A percentile compares a stretch with the other conserved stretches of the same genome.
Evolutionary conservation across 2,888 invertebrate species (phyloP).

Genomic region (Lepidonotus clava): DNA sequence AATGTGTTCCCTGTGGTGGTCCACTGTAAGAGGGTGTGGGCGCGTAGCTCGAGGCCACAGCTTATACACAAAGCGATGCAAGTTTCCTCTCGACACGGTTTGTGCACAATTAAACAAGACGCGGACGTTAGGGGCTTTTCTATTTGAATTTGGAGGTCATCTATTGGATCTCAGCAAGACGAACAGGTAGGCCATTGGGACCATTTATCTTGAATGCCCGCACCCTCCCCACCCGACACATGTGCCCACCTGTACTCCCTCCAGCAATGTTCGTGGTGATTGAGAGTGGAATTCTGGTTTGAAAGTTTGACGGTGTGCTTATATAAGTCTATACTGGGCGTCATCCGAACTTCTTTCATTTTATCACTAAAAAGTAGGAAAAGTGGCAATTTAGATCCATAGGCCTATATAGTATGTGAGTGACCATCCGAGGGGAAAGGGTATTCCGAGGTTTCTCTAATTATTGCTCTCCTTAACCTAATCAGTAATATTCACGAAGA

Average conservation of each 20-base stretch:
- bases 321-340: too few relatives aligned
- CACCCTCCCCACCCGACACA: not conserved
- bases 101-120: slow-evolving; percentile 33
- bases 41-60: not conserved
- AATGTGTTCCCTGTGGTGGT: too few relatives aligned
- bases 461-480: too few relatives aligned
- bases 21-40: too few relatives aligned
- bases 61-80: not conserved
- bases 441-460: too few relatives aligned
- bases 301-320: not conserved
- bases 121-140: slow-evolving; percentile 9
- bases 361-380: too few relatives aligned
- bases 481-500: too few relatives aligned
- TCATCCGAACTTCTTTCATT: too few relatives aligned
- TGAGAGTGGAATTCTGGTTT: not conserved
- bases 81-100: slow-evolving; percentile 4
- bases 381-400: too few relatives aligned
- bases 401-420: too few relatives aligned
- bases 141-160: slow-evolving; percentile 21
- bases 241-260: not conserved
- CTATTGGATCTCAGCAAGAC: slow-evolving; percentile 26
- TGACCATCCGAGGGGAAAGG: too few relatives aligned
- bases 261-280: not conserved
- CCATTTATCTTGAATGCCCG: not conserved
- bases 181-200: not conserved